phyloP scores from a whole-genome alignment of 1,140 invertebrate species.

The Aphaenogaster ashmeadi region DNA sequence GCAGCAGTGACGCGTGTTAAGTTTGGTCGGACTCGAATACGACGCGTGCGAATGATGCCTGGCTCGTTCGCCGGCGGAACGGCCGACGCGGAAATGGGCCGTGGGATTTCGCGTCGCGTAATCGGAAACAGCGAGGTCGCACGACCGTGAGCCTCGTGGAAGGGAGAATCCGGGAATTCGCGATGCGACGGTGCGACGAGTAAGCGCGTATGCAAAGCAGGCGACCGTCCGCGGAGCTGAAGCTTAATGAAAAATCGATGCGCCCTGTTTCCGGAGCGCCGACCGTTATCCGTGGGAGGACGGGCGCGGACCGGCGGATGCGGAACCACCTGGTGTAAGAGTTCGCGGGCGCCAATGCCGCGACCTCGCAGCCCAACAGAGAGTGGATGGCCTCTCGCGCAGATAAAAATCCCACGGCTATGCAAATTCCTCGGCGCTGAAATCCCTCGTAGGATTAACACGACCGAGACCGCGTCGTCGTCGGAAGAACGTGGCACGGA shows the following conservation, averaged over 20 bases:
- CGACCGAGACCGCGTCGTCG: slow-evolving; percentile 12
- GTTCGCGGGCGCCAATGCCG: background rate
- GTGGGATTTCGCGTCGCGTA: slow-evolving; percentile 54
- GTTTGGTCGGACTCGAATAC: slow-evolving; percentile 3
- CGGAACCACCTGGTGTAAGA: slow-evolving; percentile 16
- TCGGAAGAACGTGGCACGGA: background rate
- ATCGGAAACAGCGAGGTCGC: slow-evolving; percentile 53
- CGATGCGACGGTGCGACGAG: slow-evolving; percentile 53
- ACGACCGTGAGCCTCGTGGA: slow-evolving; percentile 36
- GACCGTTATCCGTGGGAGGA: slow-evolving; percentile 13
- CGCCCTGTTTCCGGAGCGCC: slow-evolving; percentile 46
- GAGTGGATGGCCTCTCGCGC: slow-evolving; percentile 65
- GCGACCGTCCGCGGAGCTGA: slow-evolving; percentile 44
- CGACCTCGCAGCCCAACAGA: background rate
- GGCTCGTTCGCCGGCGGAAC: slow-evolving; percentile 20
- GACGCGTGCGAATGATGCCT: background rate
- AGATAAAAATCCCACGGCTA: slow-evolving; percentile 78
- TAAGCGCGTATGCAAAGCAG: slow-evolving; percentile 76
- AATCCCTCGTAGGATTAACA: slow-evolving; percentile 77
- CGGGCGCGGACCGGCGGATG: background rate
- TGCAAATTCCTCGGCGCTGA: slow-evolving; percentile 77
- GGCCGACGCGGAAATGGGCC: slow-evolving; percentile 43
- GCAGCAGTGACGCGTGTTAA: background rate
- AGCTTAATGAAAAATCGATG: slow-evolving; percentile 78
- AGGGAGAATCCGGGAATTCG: slow-evolving; percentile 52